Evolutionary conservation across 2,113 vertebrate genomes (phyloP), one percentile per base, ranked within the genome.

Genomic region (Pygoscelis antarcticus): DNA sequence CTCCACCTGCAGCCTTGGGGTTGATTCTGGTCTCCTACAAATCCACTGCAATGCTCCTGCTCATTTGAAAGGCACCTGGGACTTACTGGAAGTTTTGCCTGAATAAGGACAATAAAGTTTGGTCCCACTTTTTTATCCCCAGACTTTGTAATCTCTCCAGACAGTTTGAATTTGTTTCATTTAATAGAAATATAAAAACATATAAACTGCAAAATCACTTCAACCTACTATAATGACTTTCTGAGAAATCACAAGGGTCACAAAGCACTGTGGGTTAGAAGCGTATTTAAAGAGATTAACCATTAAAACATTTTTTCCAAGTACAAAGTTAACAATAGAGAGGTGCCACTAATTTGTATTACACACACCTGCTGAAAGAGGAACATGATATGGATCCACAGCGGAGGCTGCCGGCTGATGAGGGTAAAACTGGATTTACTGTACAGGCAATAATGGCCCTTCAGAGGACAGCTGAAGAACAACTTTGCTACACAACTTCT

Each of bases 351-450:
- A 25, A 7, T 9, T 30, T 2, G 8, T 20, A n/a, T 38, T 18
- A 25, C 66, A 97, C 98, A 51, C 34, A 99, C 99, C 99, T 99
- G 99, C 78, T 99, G 98, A 81, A 99, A 98, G 6, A 99, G 98
- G 93, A 99, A 98, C 99, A 99, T 99, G 98, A 99, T 98, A 78
- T 99, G 99, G 89, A 99, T 99, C 99, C 99, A 99, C 3, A 99
- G 98, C 1, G 98, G 98, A 23, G 99, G 99, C 61, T 99, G 99
- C 54, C 34, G 97, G 97, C 99, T 99, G 98, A 97, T 90, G 92
- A 99, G 98, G 79, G 97, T 98, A 90, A 99, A 99, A 17, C 98
- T 98, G 97, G 99, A 99, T 93, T 99, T 99, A 89, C 99, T 98
- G 93, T 99, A 99, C 11, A 99, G 98, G 95, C 99, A 99, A 98